Evolutionary conservation across 2,797 vertebrate species (phyloP).

Genomic region (Anguilla pacifica): DNA sequence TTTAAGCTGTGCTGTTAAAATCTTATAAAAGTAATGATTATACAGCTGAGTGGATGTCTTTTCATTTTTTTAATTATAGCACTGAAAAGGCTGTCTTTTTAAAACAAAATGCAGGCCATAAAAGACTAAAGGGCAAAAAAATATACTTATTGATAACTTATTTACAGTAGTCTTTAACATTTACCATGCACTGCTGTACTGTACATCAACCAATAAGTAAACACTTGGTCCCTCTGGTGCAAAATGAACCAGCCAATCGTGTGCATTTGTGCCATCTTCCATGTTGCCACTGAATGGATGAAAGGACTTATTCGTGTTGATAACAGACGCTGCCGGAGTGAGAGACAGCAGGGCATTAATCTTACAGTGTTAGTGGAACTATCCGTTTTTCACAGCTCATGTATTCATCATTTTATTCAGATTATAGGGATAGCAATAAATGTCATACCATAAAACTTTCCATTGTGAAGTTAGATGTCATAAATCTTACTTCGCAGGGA

Average conservation of each 20-base stretch:
- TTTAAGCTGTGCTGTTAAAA: background rate
- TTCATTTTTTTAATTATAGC: background rate
- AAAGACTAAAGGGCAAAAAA: background rate
- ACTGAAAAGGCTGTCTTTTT: background rate
- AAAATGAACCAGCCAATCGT: background rate
- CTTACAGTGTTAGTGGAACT: slow-evolving; percentile 26
- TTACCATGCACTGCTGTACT: background rate
- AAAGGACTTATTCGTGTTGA: slow-evolving; percentile 13
- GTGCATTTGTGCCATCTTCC: background rate
- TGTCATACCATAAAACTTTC: slow-evolving; percentile 23
- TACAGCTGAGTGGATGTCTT: background rate
- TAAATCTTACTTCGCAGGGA: slow-evolving; percentile 9
- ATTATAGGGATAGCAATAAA: slow-evolving; percentile 19
- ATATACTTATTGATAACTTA: background rate
- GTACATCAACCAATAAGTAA: background rate
- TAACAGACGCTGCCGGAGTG: slow-evolving; percentile 1
- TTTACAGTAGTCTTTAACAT: background rate
- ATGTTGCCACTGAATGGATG: slow-evolving; percentile 13
- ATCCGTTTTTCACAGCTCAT: slow-evolving; percentile 21
- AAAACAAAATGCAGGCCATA: background rate
- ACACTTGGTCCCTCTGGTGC: background rate
- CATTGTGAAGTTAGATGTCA: slow-evolving; percentile 7
- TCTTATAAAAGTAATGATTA: background rate
- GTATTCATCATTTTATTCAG: slow-evolving; percentile 21
- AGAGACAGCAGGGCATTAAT: slow-evolving; percentile 32